Evolutionary conservation across 2,113 vertebrate genomes (phyloP).

Genomic region (Ictalurus punctatus): DNA sequence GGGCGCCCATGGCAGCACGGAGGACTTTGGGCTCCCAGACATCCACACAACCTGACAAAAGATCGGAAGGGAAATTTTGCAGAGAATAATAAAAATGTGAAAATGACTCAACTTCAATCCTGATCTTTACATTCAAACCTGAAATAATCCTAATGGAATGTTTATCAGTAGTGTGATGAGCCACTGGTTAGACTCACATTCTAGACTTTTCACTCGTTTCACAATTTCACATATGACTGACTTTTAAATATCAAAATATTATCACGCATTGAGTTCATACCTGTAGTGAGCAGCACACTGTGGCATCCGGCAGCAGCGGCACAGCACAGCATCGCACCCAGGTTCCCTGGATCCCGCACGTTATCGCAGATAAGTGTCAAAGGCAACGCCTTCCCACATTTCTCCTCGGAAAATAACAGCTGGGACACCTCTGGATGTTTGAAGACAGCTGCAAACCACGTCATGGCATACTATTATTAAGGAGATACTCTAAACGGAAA

Average conservation of each 20-base stretch:
- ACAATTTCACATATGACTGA: neutral
- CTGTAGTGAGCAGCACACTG: conserved; percentile 88
- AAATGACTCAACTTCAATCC: neutral
- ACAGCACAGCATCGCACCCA: conserved; percentile 87
- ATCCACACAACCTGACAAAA: conserved; percentile 88
- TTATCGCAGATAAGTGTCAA: conserved; percentile 92
- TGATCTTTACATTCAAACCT: neutral
- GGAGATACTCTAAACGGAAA: neutral
- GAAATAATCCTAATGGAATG: neutral
- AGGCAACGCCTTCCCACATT: conserved; percentile 69
- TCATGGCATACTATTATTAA: neutral
- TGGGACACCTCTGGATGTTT: conserved; percentile 76
- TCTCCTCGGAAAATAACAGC: conserved; percentile 74
- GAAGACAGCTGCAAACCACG: conserved; percentile 78
- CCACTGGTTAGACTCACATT: too few relatives aligned
- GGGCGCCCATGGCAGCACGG: conserved; percentile 90
- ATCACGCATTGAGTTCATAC: conserved; percentile 61
- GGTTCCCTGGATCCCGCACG: conserved; percentile 90
- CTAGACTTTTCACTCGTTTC: neutral
- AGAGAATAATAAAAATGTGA: neutral
- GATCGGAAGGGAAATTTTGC: neutral
- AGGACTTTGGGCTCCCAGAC: conserved; percentile 95
- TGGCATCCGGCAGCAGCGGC: conserved; percentile 89
- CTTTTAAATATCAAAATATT: neutral
- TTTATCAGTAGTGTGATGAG: neutral